A percentile compares a stretch with the other conserved stretches of the same genome.
phyloP scores from a whole-genome alignment of 2,888 invertebrate genomes.

The Folsomia manolachei region DNA sequence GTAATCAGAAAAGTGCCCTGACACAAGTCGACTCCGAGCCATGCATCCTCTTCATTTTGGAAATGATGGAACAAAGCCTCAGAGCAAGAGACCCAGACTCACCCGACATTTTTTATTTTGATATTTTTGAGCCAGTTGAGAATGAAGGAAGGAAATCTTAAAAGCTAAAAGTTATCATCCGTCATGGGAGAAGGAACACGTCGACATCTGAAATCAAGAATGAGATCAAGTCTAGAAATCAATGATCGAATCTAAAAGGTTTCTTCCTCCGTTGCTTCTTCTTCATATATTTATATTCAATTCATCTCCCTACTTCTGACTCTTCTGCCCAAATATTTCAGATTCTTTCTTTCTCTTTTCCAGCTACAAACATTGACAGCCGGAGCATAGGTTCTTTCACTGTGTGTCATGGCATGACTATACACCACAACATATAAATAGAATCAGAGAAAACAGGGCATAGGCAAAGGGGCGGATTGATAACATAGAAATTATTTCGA shows the following conservation, averaged over 20 bases:
- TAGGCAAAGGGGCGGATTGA: neutral
- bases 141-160: slow-evolving; percentile 16
- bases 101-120: neutral
- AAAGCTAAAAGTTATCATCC: slow-evolving; percentile 23
- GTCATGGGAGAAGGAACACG: slow-evolving; percentile 21
- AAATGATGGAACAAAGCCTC: neutral
- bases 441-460: neutral
- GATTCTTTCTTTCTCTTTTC: neutral
- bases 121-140: too few species aligned
- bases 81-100: too few species aligned
- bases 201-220: slow-evolving; percentile 8
- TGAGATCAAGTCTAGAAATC: slow-evolving; percentile 16
- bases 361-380: neutral
- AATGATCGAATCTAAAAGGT: slow-evolving; percentile 3
- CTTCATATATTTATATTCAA: neutral
- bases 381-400: neutral
- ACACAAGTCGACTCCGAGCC: too few species aligned
- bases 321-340: neutral
- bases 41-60: neutral
- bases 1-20: too few species aligned
- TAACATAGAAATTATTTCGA: slow-evolving; percentile 5
- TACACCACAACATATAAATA: neutral
- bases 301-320: too few species aligned
- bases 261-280: neutral
- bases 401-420: neutral